These are phyloP conservation scores for Grapholita molesta DNA, from an alignment of 1,140 invertebrate genomes.

Conservation along the genomic window DNA sequence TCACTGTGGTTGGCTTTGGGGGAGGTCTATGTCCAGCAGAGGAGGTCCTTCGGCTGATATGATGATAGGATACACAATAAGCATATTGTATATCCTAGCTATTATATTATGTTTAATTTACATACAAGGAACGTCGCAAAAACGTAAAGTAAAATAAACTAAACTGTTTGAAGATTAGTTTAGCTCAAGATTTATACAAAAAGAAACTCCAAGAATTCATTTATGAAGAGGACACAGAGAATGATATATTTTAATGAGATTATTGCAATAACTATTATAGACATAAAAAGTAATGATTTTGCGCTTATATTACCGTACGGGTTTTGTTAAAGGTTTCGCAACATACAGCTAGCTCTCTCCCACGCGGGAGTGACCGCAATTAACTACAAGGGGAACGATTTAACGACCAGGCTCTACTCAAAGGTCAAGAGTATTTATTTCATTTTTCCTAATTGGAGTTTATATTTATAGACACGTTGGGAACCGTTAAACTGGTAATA, in stretches of 20 bases:
- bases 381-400: not conserved
- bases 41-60: too few relatives aligned
- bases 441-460: slow-evolving; percentile 5
- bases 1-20: too few relatives aligned
- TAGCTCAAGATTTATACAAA: not conserved
- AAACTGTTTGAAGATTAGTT: not conserved
- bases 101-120: too few relatives aligned
- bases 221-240: too few relatives aligned
- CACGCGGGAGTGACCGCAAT: not conserved
- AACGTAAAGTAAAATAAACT: not conserved
- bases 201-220: too few relatives aligned
- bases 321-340: not conserved
- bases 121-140: not conserved
- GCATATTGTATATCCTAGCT: too few relatives aligned
- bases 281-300: not conserved
- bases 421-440: not conserved
- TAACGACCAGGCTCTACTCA: not conserved
- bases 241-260: too few relatives aligned
- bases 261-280: not conserved
- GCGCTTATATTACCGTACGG: not conserved
- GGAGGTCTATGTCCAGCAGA: too few relatives aligned
- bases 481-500: too few relatives aligned
- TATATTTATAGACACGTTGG: not conserved
- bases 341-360: not conserved
- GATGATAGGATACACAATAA: too few relatives aligned